Evolutionary conservation across 2,888 invertebrate genomes (phyloP).

Genomic region (Trichacis sp.): DNA sequence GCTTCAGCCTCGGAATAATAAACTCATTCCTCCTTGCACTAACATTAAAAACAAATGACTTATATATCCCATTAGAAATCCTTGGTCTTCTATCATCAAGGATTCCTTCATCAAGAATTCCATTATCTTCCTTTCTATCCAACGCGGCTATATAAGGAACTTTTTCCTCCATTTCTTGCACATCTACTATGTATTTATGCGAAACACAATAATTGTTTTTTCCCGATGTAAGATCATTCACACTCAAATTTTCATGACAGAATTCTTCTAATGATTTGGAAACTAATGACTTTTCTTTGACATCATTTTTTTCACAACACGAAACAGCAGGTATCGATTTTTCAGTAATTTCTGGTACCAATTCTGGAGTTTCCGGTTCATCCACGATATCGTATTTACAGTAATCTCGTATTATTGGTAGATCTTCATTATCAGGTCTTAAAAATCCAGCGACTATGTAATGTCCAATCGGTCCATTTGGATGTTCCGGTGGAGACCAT

Average conservation of each 20-base stretch:
- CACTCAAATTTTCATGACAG: conserved; percentile 50
- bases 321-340: conserved; percentile 33
- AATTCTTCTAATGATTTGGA: conserved; percentile 53
- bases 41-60: conserved; percentile 48
- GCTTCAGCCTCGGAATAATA: conserved; percentile 68
- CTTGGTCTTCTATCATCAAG: not conserved
- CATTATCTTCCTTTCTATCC: not conserved
- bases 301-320: conserved; percentile 47
- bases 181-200: conserved; percentile 38
- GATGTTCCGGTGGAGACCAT: conserved; percentile 74
- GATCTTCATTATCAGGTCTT: conserved; percentile 52
- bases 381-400: conserved; percentile 57
- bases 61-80: conserved; percentile 36
- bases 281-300: not conserved
- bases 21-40: conserved; percentile 45
- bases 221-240: conserved; percentile 47
- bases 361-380: conserved; percentile 9
- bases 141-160: not conserved
- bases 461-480: conserved; percentile 74
- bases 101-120: not conserved
- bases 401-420: conserved; percentile 66
- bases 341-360: conserved; percentile 39
- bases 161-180: conserved; percentile 19
- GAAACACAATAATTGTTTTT: conserved; percentile 52
- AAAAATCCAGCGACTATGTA: conserved; percentile 68